Conservation (phyloP, 2,888 invertebrate species). For the Synanthedon formicaeformis region DNA sequence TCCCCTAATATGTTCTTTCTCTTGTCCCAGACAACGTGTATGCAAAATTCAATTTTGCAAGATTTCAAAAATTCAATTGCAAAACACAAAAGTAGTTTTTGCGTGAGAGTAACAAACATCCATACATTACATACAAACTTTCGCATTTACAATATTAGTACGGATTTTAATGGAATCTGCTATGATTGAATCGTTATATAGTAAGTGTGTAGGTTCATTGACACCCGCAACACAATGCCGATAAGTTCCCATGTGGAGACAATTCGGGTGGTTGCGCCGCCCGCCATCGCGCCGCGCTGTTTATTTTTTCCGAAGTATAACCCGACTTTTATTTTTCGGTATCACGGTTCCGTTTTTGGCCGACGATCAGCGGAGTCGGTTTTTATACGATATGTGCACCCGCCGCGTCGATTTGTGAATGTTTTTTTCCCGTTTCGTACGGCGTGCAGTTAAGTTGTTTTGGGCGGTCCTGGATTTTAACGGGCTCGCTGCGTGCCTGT, state of each 20-base stretch:
- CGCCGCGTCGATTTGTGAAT: conserved; percentile 57
- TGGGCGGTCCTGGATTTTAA: conserved; percentile 59
- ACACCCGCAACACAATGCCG: conserved; percentile 5
- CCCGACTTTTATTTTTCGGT: conserved; percentile 66
- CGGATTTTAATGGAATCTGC: too few relatives aligned
- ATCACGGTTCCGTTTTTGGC: conserved; percentile 68
- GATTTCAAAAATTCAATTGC: too few relatives aligned
- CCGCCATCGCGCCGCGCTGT: conserved; percentile 31
- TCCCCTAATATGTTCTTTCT: too few relatives aligned
- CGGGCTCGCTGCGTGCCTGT: conserved; percentile 50
- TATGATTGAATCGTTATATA: too few relatives aligned
- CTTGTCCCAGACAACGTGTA: too few relatives aligned
- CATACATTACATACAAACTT: too few relatives aligned
- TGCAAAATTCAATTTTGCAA: too few relatives aligned
- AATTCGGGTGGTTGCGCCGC: conserved; percentile 23
- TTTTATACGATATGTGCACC: conserved; percentile 61
- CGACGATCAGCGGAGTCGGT: conserved; percentile 58
- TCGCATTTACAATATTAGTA: too few relatives aligned
- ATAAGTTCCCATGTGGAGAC: conserved; percentile 32
- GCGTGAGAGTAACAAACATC: too few relatives aligned
- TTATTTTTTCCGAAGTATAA: conserved; percentile 62
- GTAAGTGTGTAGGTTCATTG: too few relatives aligned
- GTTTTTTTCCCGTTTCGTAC: conserved; percentile 52
- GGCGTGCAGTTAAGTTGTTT: conserved; percentile 60
- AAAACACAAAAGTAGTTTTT: too few relatives aligned